Percentiles rank a stretch among this genome's conserved stretches.
Conservation (phyloP, 2,797 vertebrate genomes). For the Clarias pachynema region DNA sequence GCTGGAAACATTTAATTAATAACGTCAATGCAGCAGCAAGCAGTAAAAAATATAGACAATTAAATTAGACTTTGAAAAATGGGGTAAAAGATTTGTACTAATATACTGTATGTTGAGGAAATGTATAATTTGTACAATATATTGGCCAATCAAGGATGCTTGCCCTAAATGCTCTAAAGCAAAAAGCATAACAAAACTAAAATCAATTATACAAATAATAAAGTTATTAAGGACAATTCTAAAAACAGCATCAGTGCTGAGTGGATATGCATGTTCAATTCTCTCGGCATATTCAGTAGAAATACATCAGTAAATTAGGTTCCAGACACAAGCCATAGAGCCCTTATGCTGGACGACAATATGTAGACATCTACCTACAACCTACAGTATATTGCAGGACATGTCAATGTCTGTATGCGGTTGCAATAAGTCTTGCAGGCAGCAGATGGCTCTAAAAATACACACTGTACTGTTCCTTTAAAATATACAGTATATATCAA, state of each 20-base stretch:
- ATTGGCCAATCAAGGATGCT: neutral
- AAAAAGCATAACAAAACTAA: neutral
- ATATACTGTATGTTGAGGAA: neutral
- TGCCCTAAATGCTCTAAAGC: neutral
- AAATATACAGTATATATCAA: neutral
- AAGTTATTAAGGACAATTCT: neutral
- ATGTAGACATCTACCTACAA: neutral
- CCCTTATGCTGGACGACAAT: neutral
- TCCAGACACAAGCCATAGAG: neutral
- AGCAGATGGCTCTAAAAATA: neutral
- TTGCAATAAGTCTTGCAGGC: neutral
- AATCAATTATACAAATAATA: neutral
- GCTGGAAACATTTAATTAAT: neutral
- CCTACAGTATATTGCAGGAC: neutral
- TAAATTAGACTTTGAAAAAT: neutral
- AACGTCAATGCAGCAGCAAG: neutral
- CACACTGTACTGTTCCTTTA: neutral
- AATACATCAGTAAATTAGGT: neutral
- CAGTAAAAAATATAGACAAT: neutral
- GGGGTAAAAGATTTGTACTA: neutral
- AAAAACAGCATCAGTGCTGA: neutral
- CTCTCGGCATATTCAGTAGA: neutral
- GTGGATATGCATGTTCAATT: neutral
- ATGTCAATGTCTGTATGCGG: neutral
- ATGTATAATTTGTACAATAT: neutral